Evolutionary conservation across 2,797 vertebrate genomes (phyloP), one percentile per base, ranked within the genome.

Genomic region (Ctenopoma multispine): DNA sequence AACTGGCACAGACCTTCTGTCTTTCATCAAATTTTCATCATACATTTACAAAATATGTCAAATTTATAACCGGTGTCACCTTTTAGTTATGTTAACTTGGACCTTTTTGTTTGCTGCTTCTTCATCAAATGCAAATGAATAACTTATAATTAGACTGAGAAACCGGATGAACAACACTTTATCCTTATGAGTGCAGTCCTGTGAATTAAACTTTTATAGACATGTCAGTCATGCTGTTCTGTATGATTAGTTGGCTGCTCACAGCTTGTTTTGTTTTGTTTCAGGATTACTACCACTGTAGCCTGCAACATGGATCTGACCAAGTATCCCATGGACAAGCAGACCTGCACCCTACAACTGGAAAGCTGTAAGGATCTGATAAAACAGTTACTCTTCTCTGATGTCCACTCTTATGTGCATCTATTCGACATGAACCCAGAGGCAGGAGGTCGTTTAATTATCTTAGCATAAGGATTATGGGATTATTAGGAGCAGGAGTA

Each of bases 261-360:
- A 24, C 24, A 24, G 24, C 24, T 24, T 24, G 24, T 24, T 65
- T 17, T 41, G 13, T 41, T 13, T 17, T 75, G 13, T 41, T 41
- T 18, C 21, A 97, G 95, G 93, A 96, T 97, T 80, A 97, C 96
- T 18, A 94, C 96, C 44, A 97, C 96, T 1, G 96, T 97, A 87
- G 95, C 96, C 7, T 97, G 96, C 93, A 97, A 95, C 89, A 98
- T 97, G 96, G 96, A 97, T 83, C 92, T 97, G 81, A 97, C 95
- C 54, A 98, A 98, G 87, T 98, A 97, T 62, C 96, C 96, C 1
- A 97, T 97, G 96, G 96, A 97, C 90, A 97, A 96, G 80, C 96
- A 97, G 93, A 97, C 92, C 0, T 97, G 96, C 88, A 97, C 94
- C 18, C 92, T 97, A 55, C 96, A 97, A 92, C 95, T 97, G 70